Base-by-base conservation (phyloP, 1,140 invertebrate species). In the Drosophila ohnishii region DNA sequence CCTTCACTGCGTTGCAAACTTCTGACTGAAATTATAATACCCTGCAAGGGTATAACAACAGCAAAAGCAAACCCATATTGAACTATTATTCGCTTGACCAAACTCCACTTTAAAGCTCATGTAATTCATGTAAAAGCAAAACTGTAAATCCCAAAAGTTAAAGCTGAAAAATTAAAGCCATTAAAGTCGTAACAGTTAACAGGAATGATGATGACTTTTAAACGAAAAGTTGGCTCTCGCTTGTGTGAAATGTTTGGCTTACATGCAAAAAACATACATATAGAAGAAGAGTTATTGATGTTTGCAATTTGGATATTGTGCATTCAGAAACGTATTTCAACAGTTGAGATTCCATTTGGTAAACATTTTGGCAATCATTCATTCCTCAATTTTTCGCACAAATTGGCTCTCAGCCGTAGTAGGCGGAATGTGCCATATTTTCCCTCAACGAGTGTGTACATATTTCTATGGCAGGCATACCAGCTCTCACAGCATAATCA, bases 401-500 rank as follows among this genome's bases (percentile, higher is more conserved):
- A 71, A 71, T 71, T 71, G 67, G 67, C 65, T 30, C 65, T 71
- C 64, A 32, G 48, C 55, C 39, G 34, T 58, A 48, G 64, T 47
- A 47, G 66, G 40, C 63, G n/a, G 65, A 67, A 70, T 67, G 14
- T 67, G 10, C 42, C 32, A 48, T 28, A 42, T 50, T 48, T 61
- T 37, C 8, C 48, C 39, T 5, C 56, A 13, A 2, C 37, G n/a
- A 32, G 35, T 34, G 22, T 51, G 11, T 25, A 47, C 19, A 47
- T 25, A 47, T 45, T 71, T 25, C 30, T 47, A 37, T 14, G 5
- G 32, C 34, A 45, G 42, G 19, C 42, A 50, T 42, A 30, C 47
- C 53, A 57, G 47, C 45, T 37, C 50, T 35, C 35, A 37, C 35
- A 39, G 34, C 35, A 86, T 86, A 86, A 86, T 86, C 82, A 82